Evolutionary conservation across 1,140 invertebrate genomes (phyloP).

Genomic region (roundworm (Caenorhabditis elegans)): DNA sequence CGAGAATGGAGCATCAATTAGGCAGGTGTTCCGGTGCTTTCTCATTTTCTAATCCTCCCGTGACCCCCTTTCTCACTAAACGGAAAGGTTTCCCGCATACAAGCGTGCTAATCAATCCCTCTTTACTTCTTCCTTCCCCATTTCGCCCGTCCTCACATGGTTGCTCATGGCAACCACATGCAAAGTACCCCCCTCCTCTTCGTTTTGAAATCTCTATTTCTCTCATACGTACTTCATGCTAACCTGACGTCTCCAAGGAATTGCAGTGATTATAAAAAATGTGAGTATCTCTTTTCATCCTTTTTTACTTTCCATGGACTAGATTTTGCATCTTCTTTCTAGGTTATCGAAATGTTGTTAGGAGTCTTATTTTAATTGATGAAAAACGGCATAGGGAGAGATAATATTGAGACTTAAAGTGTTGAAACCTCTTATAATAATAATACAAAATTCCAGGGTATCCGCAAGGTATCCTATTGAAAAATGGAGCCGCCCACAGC

Average conservation of each 20-base stretch:
- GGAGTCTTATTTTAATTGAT: too few species aligned
- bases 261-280: background rate
- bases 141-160: background rate
- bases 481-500: constrained; percentile 48
- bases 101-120: constrained; percentile 13
- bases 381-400: too few species aligned
- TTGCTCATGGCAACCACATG: background rate
- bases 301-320: too few species aligned
- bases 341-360: too few species aligned
- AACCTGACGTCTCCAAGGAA: background rate
- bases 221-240: background rate
- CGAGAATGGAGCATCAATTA: too few species aligned
- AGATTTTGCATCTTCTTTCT: too few species aligned
- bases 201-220: background rate
- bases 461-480: constrained; percentile 45
- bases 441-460: constrained; percentile 12
- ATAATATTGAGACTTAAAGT: too few species aligned
- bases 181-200: constrained; percentile 13
- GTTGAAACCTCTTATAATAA: too few species aligned
- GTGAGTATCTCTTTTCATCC: too few species aligned
- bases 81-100: constrained; percentile 10
- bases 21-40: too few species aligned
- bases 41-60: too few species aligned
- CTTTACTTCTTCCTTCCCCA: background rate
- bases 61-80: background rate